A percentile compares a stretch with the other conserved stretches of the same genome.
Evolutionary conservation across 2,797 vertebrate species (phyloP).

Genomic region (Melanotaenia boesemani): DNA sequence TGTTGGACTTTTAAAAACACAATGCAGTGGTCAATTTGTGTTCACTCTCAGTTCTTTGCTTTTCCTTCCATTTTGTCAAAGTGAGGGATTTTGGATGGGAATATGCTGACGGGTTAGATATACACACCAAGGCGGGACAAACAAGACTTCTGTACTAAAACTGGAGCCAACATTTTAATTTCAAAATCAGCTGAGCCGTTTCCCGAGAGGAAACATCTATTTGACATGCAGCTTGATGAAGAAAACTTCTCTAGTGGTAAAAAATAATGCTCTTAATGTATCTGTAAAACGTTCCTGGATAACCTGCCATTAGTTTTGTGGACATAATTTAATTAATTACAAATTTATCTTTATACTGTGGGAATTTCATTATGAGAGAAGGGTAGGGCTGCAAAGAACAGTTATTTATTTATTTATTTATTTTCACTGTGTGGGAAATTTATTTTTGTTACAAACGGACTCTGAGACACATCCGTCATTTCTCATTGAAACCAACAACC

Average conservation of each 20-base stretch:
- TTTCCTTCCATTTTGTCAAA: conserved; percentile 60
- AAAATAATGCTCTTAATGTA: neutral
- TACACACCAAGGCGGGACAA: conserved; percentile 52
- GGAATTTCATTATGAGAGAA: neutral
- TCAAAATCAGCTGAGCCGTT: conserved; percentile 1
- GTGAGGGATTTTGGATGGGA: conserved; percentile 45
- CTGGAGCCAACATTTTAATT: neutral
- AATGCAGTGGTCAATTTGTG: conserved; percentile 75
- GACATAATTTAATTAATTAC: neutral
- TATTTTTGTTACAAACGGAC: neutral
- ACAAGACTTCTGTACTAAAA: conserved; percentile 10
- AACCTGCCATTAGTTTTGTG: neutral
- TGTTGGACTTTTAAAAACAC: conserved; percentile 64
- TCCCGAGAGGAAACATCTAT: neutral
- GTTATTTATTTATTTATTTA: neutral
- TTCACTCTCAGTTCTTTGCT: conserved; percentile 67
- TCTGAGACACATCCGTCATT: too few species aligned
- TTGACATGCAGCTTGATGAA: conserved; percentile 4
- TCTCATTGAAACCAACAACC: too few species aligned
- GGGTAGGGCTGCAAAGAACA: neutral
- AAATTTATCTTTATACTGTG: neutral
- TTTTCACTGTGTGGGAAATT: neutral
- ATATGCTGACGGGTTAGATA: conserved; percentile 35
- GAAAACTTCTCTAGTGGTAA: conserved; percentile 1
- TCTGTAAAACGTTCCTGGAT: neutral